These are phyloP conservation scores for Callionymus lyra DNA, from an alignment of 2,113 vertebrate species.

Conservation along the genomic window DNA sequence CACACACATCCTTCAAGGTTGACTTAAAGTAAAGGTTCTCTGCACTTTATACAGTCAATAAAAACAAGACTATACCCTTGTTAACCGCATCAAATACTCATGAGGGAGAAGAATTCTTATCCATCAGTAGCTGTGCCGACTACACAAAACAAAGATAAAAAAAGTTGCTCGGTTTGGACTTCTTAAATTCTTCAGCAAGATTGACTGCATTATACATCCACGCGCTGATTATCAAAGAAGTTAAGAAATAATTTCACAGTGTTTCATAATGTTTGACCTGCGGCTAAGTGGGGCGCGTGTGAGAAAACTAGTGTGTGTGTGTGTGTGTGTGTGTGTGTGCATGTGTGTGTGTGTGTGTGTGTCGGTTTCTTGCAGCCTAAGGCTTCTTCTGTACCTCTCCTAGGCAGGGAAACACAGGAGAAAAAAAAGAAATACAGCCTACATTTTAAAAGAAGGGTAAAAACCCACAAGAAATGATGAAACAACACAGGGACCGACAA, in stretches of 20 bases:
- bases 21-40: too few species aligned
- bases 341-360: constrained; percentile 4
- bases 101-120: too few species aligned
- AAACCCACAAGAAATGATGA: too few species aligned
- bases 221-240: constrained; percentile 26
- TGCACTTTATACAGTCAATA: too few species aligned
- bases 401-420: background rate
- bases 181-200: constrained; percentile 16
- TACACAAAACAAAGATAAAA: too few species aligned
- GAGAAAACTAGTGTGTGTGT: constrained; percentile 9
- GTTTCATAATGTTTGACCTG: constrained; percentile 54
- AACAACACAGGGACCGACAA: too few species aligned
- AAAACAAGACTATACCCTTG: too few species aligned
- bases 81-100: too few species aligned
- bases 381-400: background rate
- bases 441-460: too few species aligned
- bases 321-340: background rate
- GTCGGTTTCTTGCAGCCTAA: background rate
- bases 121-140: too few species aligned
- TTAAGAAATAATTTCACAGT: constrained; percentile 47
- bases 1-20: too few species aligned
- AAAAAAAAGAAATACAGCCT: background rate
- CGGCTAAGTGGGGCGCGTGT: constrained; percentile 21
- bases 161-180: constrained; percentile 26
- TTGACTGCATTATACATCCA: constrained; percentile 18